phyloP scores from a whole-genome alignment of 2,888 invertebrate species.

The Leucoma salicis region DNA sequence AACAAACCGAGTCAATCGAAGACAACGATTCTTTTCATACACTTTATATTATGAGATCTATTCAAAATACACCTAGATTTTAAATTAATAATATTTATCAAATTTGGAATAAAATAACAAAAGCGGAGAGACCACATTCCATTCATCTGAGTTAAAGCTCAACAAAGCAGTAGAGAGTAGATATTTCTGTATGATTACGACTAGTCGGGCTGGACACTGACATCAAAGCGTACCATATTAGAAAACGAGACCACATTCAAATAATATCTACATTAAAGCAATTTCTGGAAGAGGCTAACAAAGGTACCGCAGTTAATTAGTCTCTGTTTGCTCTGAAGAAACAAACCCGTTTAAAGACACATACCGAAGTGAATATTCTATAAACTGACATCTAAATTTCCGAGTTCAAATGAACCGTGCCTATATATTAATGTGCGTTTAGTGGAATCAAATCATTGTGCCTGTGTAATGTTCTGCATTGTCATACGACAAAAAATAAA shows the following conservation, averaged over 20 bases:
- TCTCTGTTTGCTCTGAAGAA: constrained; percentile 61
- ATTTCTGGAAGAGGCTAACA: constrained; percentile 66
- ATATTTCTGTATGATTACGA: constrained; percentile 35
- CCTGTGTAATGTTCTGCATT: no score
- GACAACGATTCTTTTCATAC: no score
- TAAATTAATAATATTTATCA: not conserved
- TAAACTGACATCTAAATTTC: constrained; percentile 44
- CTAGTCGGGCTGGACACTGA: constrained; percentile 35
- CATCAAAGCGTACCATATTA: constrained; percentile 44
- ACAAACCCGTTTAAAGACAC: constrained; percentile 56
- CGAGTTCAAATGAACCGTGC: constrained; percentile 21
- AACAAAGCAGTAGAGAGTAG: constrained; percentile 38
- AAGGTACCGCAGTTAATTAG: constrained; percentile 68
- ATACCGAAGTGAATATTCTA: constrained; percentile 33
- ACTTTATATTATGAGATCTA: not conserved
- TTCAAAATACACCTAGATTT: constrained; percentile 20
- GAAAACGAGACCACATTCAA: constrained; percentile 30
- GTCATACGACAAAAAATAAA: no score
- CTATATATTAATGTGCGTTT: no score
- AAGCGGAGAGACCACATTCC: constrained; percentile 42
- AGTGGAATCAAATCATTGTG: no score
- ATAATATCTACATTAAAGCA: constrained; percentile 48
- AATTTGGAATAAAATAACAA: constrained; percentile 32
- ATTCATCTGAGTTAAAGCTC: constrained; percentile 35
- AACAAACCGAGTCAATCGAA: no score